phyloP scores from a whole-genome alignment of 2,888 invertebrate species.

The Mythimna vitellina region DNA sequence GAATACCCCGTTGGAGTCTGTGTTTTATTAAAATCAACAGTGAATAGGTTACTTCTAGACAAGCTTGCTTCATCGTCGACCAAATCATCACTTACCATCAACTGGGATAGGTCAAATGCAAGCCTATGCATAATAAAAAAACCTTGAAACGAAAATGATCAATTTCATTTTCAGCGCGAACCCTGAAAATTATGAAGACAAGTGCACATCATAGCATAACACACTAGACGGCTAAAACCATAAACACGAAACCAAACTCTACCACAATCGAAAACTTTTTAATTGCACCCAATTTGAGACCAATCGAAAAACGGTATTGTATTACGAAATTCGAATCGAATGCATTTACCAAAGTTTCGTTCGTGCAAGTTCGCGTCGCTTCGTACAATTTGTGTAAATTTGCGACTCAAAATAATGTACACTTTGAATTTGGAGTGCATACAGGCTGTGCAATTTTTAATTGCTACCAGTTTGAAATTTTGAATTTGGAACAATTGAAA shows the following conservation, averaged over 20 bases:
- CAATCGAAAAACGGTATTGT: conserved; percentile 87
- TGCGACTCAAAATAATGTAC: conserved; percentile 75
- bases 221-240: conserved; percentile 41
- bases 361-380: conserved; percentile 75
- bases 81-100: too few species aligned
- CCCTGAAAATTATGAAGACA: conserved; percentile 33
- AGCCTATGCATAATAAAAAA: not conserved
- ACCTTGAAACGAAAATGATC: conserved; percentile 3
- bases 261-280: conserved; percentile 81
- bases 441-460: conserved; percentile 68
- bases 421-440: conserved; percentile 76
- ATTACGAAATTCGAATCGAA: conserved; percentile 77
- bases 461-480: conserved; percentile 59
- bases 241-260: conserved; percentile 60
- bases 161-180: conserved; percentile 2
- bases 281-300: conserved; percentile 86
- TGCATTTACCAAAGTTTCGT: conserved; percentile 77
- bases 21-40: too few species aligned
- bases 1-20: too few species aligned
- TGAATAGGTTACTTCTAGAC: too few species aligned
- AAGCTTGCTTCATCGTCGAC: too few species aligned
- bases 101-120: too few species aligned
- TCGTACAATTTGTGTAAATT: conserved; percentile 79
- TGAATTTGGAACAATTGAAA: conserved; percentile 42
- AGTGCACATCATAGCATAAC: conserved; percentile 20